Base-by-base conservation (phyloP, 2,113 vertebrate genomes). In the Sinosuthora webbiana region DNA sequence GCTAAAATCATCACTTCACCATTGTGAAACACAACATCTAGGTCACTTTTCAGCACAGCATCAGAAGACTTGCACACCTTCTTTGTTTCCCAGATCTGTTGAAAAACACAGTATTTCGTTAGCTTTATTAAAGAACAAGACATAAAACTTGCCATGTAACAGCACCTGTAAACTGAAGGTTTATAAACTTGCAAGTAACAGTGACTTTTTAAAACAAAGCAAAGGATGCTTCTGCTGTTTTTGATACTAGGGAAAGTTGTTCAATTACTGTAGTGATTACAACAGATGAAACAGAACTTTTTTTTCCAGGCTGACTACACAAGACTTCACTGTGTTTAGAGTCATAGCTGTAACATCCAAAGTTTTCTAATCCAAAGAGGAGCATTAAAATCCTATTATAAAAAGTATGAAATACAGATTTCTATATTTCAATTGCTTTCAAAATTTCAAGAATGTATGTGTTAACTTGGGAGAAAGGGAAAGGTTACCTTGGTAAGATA, bases 11-110 rank as follows among this genome's bases (percentile, higher is more conserved):
- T 96, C 64, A 98, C 94, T 89, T 98, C 97, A 67, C 94, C 95
- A 17, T 95, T 96, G 50, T 89, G 95, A 96, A 99, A 99, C 15
- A 98, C 86, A 73, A 99, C 98, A 47, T 99, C 99, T n/a, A 98
- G 97, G 93, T 99, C 99, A 97, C 98, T 98, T 97, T 99, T 99
- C 71, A 99, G 98, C 52, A 98, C 97, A 88, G 97, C 93, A 37
- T 98, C 98, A 44, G 98, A 99, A 60, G 99, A 98, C 64, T 98
- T 98, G 98, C 99, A 99, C 39, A 99, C 98, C 79, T 98, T 99
- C 56, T 98, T 98, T 2, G 99, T 99, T 96, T 99, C 98, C 99
- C 99, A 99, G 44, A 99, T 95, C 99, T 99, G 95, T 96, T 62
- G 80, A 96, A 79, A 35, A 95, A 96, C 22, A 94, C 24, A 83